A percentile compares a stretch with the other conserved stretches of the same genome.
Evolutionary conservation across 2,797 vertebrate genomes (phyloP).

Genomic region (Uromys caudimaculatus): DNA sequence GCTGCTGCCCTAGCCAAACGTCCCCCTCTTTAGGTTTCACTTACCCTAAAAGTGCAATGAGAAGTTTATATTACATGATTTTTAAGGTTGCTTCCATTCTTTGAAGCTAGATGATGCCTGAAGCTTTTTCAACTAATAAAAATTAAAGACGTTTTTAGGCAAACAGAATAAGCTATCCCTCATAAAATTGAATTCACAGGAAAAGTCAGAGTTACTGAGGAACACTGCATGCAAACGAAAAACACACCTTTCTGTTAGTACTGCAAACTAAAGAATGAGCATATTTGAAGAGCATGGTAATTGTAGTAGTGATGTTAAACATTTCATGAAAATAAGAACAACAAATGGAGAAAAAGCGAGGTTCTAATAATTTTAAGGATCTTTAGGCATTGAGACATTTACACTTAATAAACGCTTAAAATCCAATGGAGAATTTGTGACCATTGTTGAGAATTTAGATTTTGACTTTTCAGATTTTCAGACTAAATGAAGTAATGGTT

Average conservation of each 20-base stretch:
- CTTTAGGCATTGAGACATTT: background rate
- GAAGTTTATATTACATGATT: background rate
- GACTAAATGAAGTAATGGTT: background rate
- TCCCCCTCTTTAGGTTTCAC: background rate
- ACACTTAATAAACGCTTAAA: background rate
- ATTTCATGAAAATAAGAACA: conserved; percentile 27
- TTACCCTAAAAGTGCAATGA: background rate
- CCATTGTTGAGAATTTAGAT: background rate
- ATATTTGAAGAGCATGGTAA: background rate
- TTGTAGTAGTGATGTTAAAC: background rate
- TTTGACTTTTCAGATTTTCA: conserved; percentile 38
- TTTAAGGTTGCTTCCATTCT: conserved; percentile 16
- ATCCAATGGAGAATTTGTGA: background rate
- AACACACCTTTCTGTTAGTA: background rate
- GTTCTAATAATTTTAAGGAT: conserved; percentile 19
- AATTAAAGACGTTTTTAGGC: conserved; percentile 20
- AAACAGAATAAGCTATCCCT: background rate
- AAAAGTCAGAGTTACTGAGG: background rate
- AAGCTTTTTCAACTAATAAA: conserved; percentile 31
- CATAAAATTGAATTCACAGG: conserved; percentile 32
- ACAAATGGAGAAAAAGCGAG: background rate
- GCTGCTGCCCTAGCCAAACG: background rate
- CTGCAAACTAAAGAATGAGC: conserved; percentile 15
- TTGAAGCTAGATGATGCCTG: background rate
- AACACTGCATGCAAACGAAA: background rate